phyloP scores from a whole-genome alignment of 2,113 vertebrate species.

The Galemys pyrenaicus region DNA sequence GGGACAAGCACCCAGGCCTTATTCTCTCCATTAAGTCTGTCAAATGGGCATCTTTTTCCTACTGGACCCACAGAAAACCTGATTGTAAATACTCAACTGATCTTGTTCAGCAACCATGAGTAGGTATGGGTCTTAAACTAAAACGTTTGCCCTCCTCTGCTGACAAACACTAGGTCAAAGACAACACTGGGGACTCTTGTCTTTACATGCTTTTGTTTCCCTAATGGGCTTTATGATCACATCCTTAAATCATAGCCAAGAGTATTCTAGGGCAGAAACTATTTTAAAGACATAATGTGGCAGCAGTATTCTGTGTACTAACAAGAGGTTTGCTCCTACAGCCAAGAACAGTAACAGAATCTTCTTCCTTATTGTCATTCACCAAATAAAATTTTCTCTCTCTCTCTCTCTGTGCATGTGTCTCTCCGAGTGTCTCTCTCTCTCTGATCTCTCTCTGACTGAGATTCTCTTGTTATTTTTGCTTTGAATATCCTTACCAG shows the following conservation, averaged over 20 bases:
- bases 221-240: slow-evolving; percentile 40
- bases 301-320: slow-evolving; percentile 43
- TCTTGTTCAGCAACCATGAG: neutral
- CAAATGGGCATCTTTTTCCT: neutral
- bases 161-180: slow-evolving; percentile 45
- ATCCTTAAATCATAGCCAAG: slow-evolving; percentile 60
- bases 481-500: neutral
- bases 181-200: neutral
- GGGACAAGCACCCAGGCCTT: neutral
- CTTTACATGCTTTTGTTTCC: slow-evolving; percentile 48
- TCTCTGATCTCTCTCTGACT: neutral
- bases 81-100: neutral
- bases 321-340: slow-evolving; percentile 3
- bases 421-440: too few relatives aligned
- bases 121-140: neutral
- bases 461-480: slow-evolving; percentile 28
- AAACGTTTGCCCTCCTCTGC: neutral
- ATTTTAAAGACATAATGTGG: slow-evolving; percentile 50
- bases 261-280: neutral
- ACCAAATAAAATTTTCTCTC: neutral
- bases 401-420: too few relatives aligned
- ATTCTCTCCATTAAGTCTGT: neutral
- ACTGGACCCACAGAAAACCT: neutral
- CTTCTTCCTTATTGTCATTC: slow-evolving; percentile 11
- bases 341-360: slow-evolving; percentile 49